Conservation (phyloP, 2,888 invertebrate species). For the Synanthedon andrenaeformis region DNA sequence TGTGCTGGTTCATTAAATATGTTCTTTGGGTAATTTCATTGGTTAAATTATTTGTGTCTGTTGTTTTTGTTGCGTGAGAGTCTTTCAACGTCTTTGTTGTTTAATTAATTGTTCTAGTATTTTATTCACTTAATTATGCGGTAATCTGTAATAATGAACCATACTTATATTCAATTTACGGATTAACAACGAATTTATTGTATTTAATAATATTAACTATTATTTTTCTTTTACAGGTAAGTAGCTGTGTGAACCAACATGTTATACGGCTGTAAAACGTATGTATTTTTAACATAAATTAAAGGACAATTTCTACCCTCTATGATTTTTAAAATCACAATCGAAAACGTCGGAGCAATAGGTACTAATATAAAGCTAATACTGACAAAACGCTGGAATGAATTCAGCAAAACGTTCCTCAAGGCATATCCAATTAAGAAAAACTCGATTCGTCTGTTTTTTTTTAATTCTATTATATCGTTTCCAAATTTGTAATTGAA, state of each 20-base stretch:
- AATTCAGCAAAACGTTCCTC: slow-evolving; percentile 4
- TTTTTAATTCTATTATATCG: slow-evolving; percentile 1
- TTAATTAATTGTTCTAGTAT: neutral
- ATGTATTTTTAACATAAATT: neutral
- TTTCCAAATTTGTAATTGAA: slow-evolving; percentile 5
- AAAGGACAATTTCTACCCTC: neutral
- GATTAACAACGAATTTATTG: no score
- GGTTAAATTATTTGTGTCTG: no score
- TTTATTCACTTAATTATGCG: neutral
- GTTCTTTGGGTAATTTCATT: no score
- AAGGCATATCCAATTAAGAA: slow-evolving; percentile 11
- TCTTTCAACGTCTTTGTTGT: neutral
- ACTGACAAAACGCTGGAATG: neutral
- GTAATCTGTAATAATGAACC: no score
- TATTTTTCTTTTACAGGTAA: slow-evolving; percentile 41
- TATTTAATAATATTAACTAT: no score
- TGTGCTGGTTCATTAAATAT: no score
- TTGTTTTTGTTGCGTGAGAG: no score
- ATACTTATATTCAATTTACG: no score
- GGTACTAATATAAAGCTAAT: neutral
- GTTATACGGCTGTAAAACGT: neutral
- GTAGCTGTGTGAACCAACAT: slow-evolving; percentile 18
- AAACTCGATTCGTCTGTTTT: slow-evolving; percentile 7
- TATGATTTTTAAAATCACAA: neutral
- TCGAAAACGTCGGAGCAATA: neutral